Evolutionary conservation across 37 sponge, comb jelly and placozoan genomes (phyloP), one percentile per base, ranked within the genome.

Genomic region (Aplysina aerophoba): DNA sequence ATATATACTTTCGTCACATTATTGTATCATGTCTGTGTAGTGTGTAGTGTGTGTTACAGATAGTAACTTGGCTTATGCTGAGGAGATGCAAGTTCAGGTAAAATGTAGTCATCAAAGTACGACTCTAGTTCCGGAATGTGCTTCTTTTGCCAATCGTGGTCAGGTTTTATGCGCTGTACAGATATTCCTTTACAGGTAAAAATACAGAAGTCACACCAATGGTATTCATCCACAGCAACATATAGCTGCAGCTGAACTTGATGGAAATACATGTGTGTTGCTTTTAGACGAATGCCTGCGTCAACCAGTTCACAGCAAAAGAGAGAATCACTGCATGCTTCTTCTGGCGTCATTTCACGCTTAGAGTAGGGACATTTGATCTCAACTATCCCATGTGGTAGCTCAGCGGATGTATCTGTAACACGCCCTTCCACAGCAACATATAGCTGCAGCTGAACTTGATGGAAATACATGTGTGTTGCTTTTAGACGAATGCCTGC

Each of bases 181-280:
- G 77, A 54, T 5, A 89, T 31, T 33, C 89, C 89, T 35, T 84
- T 24, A n/a, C 28, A 44, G 25, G 63, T 88, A 57, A 37, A 88
- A 39, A 88, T 59, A 57, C 60, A 68, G 64, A 88, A 88, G 64
- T 89, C 89, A 80, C 85, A 89, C 89, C 85, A 84, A 15, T 65
- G 12, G 28, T 27, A 80, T 34, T 55, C 13, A 58, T 65, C 85
- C 28, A 41, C 37, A 68, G 50, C 50, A 6, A 89, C 84, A 78
- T 77, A 83, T 14, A 88, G 60, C 58, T 89, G 89, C 17, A 78
- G 53, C 79, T 83, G 83, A 2, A 90, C 90, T 74, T 90, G 91
- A 40, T 73, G 79, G 50, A 87, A 87, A 74, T 87, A 91, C 17
- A 22, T 6, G 81, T 91, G 91, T 28, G 53, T 66, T 15, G 61